Evolutionary conservation across 2,113 vertebrate species (phyloP), one percentile per base, ranked within the genome.

Genomic region (Oryzias melastigma): DNA sequence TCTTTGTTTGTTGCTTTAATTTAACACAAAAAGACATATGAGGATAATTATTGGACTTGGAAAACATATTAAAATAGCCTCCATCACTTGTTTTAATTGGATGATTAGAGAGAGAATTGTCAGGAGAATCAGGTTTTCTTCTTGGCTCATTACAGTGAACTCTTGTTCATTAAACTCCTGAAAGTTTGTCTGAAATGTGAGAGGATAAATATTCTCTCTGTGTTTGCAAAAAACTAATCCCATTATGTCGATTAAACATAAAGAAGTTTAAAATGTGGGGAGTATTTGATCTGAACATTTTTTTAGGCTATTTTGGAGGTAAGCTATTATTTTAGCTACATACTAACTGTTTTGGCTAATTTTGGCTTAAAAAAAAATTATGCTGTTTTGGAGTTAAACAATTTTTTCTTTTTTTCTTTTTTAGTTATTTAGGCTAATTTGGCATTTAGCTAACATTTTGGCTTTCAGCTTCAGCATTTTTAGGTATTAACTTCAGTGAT

Each of bases 31-130:
- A 68, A 59, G 29, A 48, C 29, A 51, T 19, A 63, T 41, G 25
- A 53, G 44, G 66, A 60, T 61, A 69, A 58, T 68, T 52, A 71
- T 72, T 70, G 57, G 67, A 58, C 59, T 71, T 46, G 48, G 27
- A 73, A 35, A 35, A 62, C 54, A 58, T 40, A 72, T 75, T 59
- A 44, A 47, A 69, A 29, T 59, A 44, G 7, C 54, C 20, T 59
- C 49, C 53, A 50, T 60, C 63, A 45, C 53, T 40, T 20, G 24
- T 24, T 48, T 53, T 70, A 66, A 69, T 24, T 56, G 68, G 68
- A 48, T 63, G 65, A 83, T 75, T 68, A 69, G 44, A 57, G 61
- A 62, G 68, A 72, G 50, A 70, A 68, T 22, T 18, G 69, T 65
- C 60, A 44, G 13, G 53, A 77, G 81, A 73, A 44, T 72, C 61